phyloP scores from a whole-genome alignment of 2,888 invertebrate species.

The Drosophila aldrichi region DNA sequence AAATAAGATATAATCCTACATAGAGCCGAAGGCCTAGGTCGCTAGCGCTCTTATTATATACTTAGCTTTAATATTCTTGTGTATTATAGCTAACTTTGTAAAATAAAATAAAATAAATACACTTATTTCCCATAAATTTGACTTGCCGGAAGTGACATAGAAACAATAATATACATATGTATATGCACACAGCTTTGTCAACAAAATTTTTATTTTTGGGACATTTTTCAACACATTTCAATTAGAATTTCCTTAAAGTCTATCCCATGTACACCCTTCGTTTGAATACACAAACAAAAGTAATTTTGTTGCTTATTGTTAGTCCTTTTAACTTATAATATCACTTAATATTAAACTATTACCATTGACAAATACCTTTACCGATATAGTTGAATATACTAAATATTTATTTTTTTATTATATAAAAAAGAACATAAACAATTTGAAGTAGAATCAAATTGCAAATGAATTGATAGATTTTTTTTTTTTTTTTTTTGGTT shows the following conservation, averaged over 20 bases:
- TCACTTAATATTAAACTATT: not conserved
- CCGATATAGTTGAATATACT: not conserved
- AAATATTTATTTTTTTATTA: slow-evolving; percentile 3
- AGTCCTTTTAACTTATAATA: not conserved
- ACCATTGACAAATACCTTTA: slow-evolving; percentile 1
- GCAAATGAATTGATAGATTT: slow-evolving; percentile 4
- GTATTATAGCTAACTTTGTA: no score
- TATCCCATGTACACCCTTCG: slow-evolving; percentile 1
- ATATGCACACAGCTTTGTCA: not conserved
- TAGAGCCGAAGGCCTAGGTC: no score
- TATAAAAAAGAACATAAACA: slow-evolving; percentile 13
- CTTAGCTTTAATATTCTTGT: no score
- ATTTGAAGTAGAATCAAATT: slow-evolving; percentile 7
- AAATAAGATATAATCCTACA: no score
- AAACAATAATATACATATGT: no score
- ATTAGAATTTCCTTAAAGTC: not conserved
- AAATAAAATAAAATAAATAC: no score
- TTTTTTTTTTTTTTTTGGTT: not conserved
- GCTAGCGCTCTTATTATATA: no score
- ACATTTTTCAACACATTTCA: slow-evolving; percentile 25
- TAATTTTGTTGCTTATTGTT: not conserved
- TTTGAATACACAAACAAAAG: not conserved
- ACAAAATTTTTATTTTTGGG: not conserved
- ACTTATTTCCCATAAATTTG: no score
- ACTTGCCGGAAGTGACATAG: no score